Percentiles rank a stretch among this genome's conserved stretches.
phyloP scores from a whole-genome alignment of 2,888 invertebrate species.

The Drosophila melanosoma region DNA sequence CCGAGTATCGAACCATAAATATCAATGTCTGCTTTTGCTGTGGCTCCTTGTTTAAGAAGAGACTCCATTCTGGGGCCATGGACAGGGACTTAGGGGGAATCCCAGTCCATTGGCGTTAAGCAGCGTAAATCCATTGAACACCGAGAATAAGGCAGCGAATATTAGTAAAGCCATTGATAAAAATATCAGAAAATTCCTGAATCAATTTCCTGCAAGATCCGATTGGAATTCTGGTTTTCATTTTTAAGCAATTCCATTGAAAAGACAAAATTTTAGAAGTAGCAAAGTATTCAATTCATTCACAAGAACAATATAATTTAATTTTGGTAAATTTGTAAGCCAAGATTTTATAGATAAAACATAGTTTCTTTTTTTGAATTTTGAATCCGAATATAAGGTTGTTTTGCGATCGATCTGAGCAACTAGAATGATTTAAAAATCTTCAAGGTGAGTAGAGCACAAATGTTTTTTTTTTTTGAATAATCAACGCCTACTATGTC shows the following conservation, averaged over 20 bases:
- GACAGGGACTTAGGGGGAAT: slow-evolving; percentile 10
- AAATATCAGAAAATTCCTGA: background rate
- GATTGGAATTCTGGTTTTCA: slow-evolving; percentile 1
- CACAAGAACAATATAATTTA: slow-evolving; percentile 2
- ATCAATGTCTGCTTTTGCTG: background rate
- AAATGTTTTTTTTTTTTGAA: background rate
- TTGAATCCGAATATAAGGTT: slow-evolving; percentile 39
- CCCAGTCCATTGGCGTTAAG: background rate
- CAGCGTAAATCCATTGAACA: background rate
- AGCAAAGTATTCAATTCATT: background rate
- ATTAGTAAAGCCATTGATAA: background rate
- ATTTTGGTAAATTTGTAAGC: background rate
- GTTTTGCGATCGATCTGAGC: slow-evolving; percentile 30
- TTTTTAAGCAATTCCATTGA: background rate
- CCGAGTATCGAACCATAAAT: background rate
- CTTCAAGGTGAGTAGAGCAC: too few species aligned
- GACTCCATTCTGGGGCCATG: slow-evolving; percentile 21
- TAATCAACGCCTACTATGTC: slow-evolving; percentile 55
- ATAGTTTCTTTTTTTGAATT: slow-evolving; percentile 13
- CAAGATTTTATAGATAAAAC: background rate
- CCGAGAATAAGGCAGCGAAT: background rate
- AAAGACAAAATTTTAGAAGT: background rate
- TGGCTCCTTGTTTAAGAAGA: background rate
- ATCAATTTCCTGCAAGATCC: background rate
- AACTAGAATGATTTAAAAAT: slow-evolving; percentile 32